Evolutionary conservation across 2,113 vertebrate species (phyloP).

Genomic region (Pyxicephalus adspersus): DNA sequence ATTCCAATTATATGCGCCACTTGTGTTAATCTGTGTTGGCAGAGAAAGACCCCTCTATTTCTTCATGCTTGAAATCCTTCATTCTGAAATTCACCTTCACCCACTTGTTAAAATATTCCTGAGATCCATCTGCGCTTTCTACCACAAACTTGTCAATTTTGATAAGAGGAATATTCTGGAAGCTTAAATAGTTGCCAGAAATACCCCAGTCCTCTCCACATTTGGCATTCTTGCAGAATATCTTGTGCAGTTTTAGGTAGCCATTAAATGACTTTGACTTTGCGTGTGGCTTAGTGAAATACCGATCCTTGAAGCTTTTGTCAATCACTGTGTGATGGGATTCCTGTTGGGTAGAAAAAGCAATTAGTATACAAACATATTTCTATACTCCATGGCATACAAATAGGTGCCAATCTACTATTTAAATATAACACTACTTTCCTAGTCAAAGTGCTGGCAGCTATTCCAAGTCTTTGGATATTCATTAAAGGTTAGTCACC

Average conservation of each 20-base stretch:
- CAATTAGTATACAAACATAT: not conserved
- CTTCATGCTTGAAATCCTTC: conserved; percentile 67
- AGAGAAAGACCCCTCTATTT: conserved; percentile 55
- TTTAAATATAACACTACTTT: too few species aligned
- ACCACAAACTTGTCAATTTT: conserved; percentile 79
- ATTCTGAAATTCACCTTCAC: conserved; percentile 66
- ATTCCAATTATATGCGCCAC: too few species aligned
- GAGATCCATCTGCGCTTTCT: conserved; percentile 63
- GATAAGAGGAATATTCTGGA: conserved; percentile 73
- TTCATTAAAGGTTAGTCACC: too few species aligned
- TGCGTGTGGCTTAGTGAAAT: conserved; percentile 59
- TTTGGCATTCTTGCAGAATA: conserved; percentile 64
- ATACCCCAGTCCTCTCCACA: conserved; percentile 78
- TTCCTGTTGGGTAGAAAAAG: conserved; percentile 36
- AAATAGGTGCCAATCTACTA: too few species aligned
- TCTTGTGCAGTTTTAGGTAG: conserved; percentile 71
- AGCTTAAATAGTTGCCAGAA: conserved; percentile 66
- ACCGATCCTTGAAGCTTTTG: conserved; percentile 62
- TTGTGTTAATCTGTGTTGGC: not conserved
- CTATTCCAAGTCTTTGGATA: too few species aligned
- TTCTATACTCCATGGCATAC: too few species aligned
- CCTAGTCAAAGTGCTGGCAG: too few species aligned
- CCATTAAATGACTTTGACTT: not conserved
- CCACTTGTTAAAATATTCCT: conserved; percentile 69
- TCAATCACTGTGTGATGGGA: conserved; percentile 69